A percentile compares a stretch with the other conserved stretches of the same genome.
phyloP scores from a whole-genome alignment of 2,797 vertebrate species.

The Bucorvus abyssinicus region DNA sequence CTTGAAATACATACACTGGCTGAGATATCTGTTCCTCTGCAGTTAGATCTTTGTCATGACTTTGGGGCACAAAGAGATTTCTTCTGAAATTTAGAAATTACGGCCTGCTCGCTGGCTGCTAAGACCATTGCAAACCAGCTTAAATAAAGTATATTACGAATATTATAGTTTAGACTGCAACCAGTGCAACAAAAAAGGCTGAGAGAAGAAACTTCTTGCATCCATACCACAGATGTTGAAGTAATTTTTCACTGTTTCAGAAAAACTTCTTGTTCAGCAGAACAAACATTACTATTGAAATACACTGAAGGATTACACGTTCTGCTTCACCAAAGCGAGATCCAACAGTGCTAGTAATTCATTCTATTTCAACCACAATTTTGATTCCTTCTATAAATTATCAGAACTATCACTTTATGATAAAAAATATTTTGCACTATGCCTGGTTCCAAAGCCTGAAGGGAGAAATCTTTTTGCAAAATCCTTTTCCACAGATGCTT shows the following conservation, averaged over 20 bases:
- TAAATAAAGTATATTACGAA: background rate
- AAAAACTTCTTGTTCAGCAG: background rate
- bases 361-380: background rate
- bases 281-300: background rate
- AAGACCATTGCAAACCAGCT: background rate
- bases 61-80: background rate
- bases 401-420: slow-evolving; percentile 3
- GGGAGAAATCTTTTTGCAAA: slow-evolving; percentile 12
- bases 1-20: background rate
- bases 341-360: background rate
- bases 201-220: background rate
- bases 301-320: background rate
- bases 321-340: background rate
- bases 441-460: background rate
- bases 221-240: background rate
- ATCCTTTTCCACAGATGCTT: background rate
- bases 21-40: background rate
- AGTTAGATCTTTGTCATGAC: background rate
- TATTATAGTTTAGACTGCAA: background rate
- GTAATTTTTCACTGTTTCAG: background rate
- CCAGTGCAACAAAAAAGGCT: background rate
- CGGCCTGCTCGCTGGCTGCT: background rate
- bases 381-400: slow-evolving; percentile 20
- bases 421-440: slow-evolving; percentile 10
- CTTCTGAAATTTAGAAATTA: background rate